Evolutionary conservation across 2,113 vertebrate species (phyloP).

Genomic region (Corapipo altera): DNA sequence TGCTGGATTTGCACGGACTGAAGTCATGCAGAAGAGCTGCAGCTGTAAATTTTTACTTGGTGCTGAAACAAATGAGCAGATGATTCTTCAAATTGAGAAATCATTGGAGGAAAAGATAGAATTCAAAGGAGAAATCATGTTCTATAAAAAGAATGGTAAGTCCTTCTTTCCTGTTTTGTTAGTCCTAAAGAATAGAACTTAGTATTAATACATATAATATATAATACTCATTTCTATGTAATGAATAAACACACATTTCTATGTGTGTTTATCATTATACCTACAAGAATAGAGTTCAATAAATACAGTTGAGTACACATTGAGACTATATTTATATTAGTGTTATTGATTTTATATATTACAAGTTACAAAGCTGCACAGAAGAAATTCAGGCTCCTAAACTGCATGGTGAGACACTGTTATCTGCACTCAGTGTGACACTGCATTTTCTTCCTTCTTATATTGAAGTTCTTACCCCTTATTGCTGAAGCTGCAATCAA

Average conservation of each 20-base stretch:
- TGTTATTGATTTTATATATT: background rate
- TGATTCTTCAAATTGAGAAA: slow-evolving; percentile 91
- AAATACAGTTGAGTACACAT: background rate
- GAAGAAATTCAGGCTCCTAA: background rate
- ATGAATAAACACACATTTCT: no score
- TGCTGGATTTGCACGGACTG: slow-evolving; percentile 90
- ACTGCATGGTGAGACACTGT: background rate
- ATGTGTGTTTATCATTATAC: background rate
- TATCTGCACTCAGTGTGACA: background rate
- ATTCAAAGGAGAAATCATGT: slow-evolving; percentile 97
- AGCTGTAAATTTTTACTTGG: slow-evolving; percentile 96
- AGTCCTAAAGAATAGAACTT: background rate
- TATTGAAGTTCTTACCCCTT: background rate
- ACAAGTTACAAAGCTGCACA: background rate
- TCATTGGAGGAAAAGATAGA: slow-evolving; percentile 91
- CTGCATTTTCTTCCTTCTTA: background rate
- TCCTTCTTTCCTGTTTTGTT: background rate
- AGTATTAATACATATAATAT: background rate
- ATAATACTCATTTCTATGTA: background rate
- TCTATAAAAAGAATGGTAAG: slow-evolving; percentile 91
- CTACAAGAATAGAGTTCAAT: background rate
- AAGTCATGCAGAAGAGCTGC: slow-evolving; percentile 99
- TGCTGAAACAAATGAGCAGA: slow-evolving; percentile 88
- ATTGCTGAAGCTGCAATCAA: background rate
- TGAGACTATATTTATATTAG: background rate